Percentiles rank a stretch among this genome's conserved stretches.
Evolutionary conservation across 2,888 invertebrate genomes (phyloP).

Genomic region (Augiades crinisus): DNA sequence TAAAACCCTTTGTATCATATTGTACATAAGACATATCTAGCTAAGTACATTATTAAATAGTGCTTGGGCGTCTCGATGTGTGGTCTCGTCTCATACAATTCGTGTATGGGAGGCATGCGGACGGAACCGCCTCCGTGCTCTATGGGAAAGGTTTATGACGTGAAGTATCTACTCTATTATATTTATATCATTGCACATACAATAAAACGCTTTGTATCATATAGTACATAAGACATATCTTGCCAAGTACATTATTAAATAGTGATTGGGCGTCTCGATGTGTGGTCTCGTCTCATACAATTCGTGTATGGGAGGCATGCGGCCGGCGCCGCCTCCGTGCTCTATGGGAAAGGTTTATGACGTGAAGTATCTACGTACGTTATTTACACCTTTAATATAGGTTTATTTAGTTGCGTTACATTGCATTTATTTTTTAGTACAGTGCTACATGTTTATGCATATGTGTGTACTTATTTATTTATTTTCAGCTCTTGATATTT

Average conservation of each 20-base stretch:
- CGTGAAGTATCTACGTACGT: neutral
- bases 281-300: conserved; percentile 4
- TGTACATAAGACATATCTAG: too few species aligned
- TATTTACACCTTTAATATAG: too few species aligned
- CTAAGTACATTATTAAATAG: neutral
- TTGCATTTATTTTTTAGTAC: too few species aligned
- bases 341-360: neutral
- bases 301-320: neutral
- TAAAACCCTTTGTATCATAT: too few species aligned
- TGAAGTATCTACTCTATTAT: neutral
- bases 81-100: conserved; percentile 2
- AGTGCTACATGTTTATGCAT: too few species aligned
- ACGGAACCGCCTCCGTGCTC: neutral
- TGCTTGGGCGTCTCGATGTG: neutral
- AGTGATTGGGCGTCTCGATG: neutral
- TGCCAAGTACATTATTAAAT: neutral
- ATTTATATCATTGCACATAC: too few species aligned
- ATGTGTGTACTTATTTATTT: too few species aligned
- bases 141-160: neutral
- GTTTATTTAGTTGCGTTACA: neutral
- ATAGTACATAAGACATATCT: too few species aligned
- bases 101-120: neutral
- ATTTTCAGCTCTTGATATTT: too few species aligned
- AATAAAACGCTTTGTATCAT: too few species aligned
- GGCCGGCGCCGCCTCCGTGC: neutral